These are phyloP conservation scores for Entomobrya proxima DNA, from an alignment of 2,888 invertebrate species.

Conservation along the genomic window DNA sequence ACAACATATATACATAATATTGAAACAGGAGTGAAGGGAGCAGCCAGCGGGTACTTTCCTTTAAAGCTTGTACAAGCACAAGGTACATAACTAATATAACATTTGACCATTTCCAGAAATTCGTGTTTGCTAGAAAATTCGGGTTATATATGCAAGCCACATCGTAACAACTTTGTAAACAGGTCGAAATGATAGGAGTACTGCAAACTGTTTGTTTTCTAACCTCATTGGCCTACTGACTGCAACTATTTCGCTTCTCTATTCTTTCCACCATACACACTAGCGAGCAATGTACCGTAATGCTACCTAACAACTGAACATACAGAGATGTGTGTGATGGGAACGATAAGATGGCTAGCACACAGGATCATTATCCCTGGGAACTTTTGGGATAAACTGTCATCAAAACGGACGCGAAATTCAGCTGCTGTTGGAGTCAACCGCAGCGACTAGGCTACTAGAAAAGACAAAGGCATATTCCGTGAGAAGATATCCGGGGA, in stretches of 20 bases:
- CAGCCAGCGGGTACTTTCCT: neutral
- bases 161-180: conserved; percentile 53
- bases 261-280: neutral
- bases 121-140: neutral
- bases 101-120: neutral
- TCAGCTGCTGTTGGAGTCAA: conserved; percentile 43
- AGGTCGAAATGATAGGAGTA: conserved; percentile 41
- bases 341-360: conserved; percentile 26
- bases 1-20: neutral
- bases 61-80: neutral
- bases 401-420: conserved; percentile 37
- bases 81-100: neutral
- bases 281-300: too few species aligned
- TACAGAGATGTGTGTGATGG: conserved; percentile 16
- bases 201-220: conserved; percentile 28
- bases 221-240: conserved; percentile 53
- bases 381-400: conserved; percentile 50
- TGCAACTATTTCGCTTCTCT: conserved; percentile 26
- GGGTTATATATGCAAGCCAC: conserved; percentile 5
- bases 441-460: neutral
- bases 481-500: neutral
- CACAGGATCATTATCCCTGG: conserved; percentile 55
- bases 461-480: neutral
- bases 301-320: too few species aligned
- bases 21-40: neutral